These are phyloP conservation scores for Drosophila atroscutellata DNA, from an alignment of 2,888 invertebrate species.

Conservation along the genomic window DNA sequence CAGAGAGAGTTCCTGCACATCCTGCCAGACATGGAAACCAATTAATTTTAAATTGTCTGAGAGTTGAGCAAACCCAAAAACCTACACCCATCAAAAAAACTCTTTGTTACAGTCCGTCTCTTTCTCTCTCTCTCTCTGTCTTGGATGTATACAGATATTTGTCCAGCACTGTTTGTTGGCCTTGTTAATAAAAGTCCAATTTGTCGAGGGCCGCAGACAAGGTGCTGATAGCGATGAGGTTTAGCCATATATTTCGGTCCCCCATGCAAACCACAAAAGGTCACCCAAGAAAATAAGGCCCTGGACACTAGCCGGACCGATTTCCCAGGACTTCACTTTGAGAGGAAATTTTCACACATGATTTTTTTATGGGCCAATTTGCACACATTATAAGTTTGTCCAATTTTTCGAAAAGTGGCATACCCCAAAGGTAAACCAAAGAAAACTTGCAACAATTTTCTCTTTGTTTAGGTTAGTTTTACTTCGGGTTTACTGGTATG, in stretches of 20 bases:
- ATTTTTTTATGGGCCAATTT: slow-evolving; percentile 75
- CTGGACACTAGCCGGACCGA: slow-evolving; percentile 8
- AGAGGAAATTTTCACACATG: slow-evolving; percentile 67
- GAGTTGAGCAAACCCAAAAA: slow-evolving; percentile 57
- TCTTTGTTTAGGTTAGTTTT: slow-evolving; percentile 39
- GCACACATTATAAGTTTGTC: slow-evolving; percentile 73
- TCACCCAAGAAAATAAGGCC: slow-evolving; percentile 32
- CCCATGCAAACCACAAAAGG: slow-evolving; percentile 43
- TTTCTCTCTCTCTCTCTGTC: not conserved
- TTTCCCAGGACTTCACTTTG: slow-evolving; percentile 23
- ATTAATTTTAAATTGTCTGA: slow-evolving; percentile 78
- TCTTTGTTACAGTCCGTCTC: slow-evolving; percentile 24
- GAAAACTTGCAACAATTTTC: slow-evolving; percentile 55
- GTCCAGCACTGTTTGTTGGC: slow-evolving; percentile 48
- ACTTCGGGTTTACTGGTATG: not conserved
- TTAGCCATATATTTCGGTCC: slow-evolving; percentile 47
- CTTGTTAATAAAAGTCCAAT: slow-evolving; percentile 70
- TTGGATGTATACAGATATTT: slow-evolving; percentile 25
- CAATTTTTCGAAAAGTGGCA: slow-evolving; percentile 38
- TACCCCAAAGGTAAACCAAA: slow-evolving; percentile 58
- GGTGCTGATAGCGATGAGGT: slow-evolving; percentile 67
- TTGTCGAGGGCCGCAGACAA: slow-evolving; percentile 54
- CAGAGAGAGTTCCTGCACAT: slow-evolving; percentile 36
- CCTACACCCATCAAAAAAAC: slow-evolving; percentile 28
- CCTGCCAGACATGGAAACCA: slow-evolving; percentile 72